phyloP scores from a whole-genome alignment of 1,140 invertebrate genomes.

The Dreissena rostriformis region DNA sequence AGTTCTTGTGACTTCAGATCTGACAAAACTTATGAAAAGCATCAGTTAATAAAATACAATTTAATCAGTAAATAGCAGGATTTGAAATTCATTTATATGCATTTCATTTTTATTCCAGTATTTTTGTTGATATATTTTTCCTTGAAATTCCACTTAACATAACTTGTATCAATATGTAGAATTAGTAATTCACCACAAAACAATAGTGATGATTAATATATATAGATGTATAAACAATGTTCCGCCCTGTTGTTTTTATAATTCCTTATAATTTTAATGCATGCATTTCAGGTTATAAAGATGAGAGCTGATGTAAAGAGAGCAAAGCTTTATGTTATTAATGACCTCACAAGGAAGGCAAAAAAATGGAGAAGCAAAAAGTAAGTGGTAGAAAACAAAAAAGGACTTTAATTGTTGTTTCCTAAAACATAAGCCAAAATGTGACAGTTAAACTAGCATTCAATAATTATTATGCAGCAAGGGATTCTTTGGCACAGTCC shows the following conservation, averaged over 20 bases:
- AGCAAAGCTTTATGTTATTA: constrained; percentile 53
- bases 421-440: too few relatives aligned
- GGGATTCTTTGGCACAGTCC: too few relatives aligned
- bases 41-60: background rate
- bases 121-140: too few relatives aligned
- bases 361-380: constrained; percentile 57
- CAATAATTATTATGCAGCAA: too few relatives aligned
- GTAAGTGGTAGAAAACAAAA: constrained; percentile 35
- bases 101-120: background rate
- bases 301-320: constrained; percentile 57
- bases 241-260: background rate
- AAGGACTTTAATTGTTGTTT: too few relatives aligned
- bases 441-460: too few relatives aligned
- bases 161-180: background rate
- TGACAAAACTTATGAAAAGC: background rate
- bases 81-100: background rate
- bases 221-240: background rate
- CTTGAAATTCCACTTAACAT: too few relatives aligned
- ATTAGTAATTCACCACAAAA: background rate
- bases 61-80: background rate
- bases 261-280: background rate
- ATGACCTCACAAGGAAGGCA: constrained; percentile 47
- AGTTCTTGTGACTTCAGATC: background rate
- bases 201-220: background rate
- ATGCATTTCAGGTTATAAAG: constrained; percentile 52